Evolutionary conservation across 2,113 vertebrate genomes (phyloP), one percentile per base, ranked within the genome.

Genomic region (Hemibates koningsi): DNA sequence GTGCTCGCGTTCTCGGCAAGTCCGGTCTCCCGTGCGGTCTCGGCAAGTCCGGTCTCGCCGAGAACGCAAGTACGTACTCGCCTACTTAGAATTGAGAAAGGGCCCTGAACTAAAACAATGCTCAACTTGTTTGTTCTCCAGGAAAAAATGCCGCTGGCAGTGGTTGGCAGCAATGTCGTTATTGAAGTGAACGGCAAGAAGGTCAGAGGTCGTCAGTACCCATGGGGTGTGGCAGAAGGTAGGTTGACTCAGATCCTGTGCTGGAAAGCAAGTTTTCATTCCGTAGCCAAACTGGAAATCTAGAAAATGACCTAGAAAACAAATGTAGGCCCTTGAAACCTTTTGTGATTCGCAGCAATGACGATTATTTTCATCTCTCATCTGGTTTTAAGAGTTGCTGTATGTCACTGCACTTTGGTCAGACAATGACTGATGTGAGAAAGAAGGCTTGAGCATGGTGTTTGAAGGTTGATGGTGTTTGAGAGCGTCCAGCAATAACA

Each of bases 181-280:
- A 95, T 97, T 5, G 96, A 96, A 92, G 96, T 97, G 21, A 97
- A 97, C 14, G 96, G 96, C 59, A 95, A 95, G 93, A 97, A 97
- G 93, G 97, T 97, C 92, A 89, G 96, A 96, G 97, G 97, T 85
- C 97, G 97, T 6, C 97, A 97, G 94, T 97, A 97, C 81, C 97
- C 97, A 1, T 97, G 97, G 97, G 97, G 97, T 63, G 96, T 97
- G 84, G 97, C 96, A 61, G 96, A 97, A 96, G 97, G 97, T 97
- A 96, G 50, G 95, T 90, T 63, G 41, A 29, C 54, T 21, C 41
- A 9, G 53, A 27, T 85, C 68, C 79, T 38, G 38, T 16, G 9
- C 24, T 43, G 24, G 19, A 84, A 21, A 80, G 12, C 34, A 21
- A 50, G 41, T 43, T 89, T 81, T 27, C 4, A 29, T 45, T 87